These are phyloP conservation scores for Polydrusus tereticollis DNA, from an alignment of 2,888 invertebrate species.

Conservation along the genomic window DNA sequence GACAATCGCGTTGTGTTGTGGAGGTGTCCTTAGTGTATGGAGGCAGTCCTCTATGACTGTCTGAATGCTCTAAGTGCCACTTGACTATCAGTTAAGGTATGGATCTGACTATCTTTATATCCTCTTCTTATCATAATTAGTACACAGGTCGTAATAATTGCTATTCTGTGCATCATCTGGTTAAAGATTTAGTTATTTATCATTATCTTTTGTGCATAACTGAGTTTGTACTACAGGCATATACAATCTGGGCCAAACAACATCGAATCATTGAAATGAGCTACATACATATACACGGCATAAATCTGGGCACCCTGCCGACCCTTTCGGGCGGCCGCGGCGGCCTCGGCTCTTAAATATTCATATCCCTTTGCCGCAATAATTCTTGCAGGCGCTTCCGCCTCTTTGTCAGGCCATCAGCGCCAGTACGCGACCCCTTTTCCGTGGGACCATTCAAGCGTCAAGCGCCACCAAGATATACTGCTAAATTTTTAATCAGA, in stretches of 20 bases:
- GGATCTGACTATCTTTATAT: too few relatives aligned
- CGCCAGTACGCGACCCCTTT: slow-evolving; percentile 15
- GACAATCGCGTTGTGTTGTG: too few relatives aligned
- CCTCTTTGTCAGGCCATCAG: slow-evolving; percentile 31
- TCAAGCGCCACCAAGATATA: slow-evolving; percentile 22
- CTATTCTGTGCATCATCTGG: too few relatives aligned
- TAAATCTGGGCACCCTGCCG: slow-evolving; percentile 35
- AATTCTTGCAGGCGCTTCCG: slow-evolving; percentile 39
- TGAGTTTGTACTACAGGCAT: background rate
- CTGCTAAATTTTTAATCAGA: slow-evolving; percentile 12
- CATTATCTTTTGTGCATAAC: background rate
- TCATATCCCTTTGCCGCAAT: slow-evolving; percentile 43
- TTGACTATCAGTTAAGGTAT: too few relatives aligned
- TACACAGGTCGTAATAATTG: too few relatives aligned
- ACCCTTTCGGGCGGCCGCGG: slow-evolving; percentile 14
- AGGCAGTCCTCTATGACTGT: too few relatives aligned
- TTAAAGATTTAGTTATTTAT: too few relatives aligned
- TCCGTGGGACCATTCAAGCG: slow-evolving; percentile 11
- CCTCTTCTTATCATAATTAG: too few relatives aligned
- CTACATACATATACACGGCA: slow-evolving; percentile 27
- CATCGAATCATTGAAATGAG: slow-evolving; percentile 36
- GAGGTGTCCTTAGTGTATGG: too few relatives aligned
- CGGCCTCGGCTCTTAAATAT: slow-evolving; percentile 36
- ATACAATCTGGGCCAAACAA: slow-evolving; percentile 6
- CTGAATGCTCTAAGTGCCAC: too few relatives aligned